These are phyloP conservation scores for Aricia artaxerxes DNA, from an alignment of 2,888 invertebrate species.

Conservation along the genomic window DNA sequence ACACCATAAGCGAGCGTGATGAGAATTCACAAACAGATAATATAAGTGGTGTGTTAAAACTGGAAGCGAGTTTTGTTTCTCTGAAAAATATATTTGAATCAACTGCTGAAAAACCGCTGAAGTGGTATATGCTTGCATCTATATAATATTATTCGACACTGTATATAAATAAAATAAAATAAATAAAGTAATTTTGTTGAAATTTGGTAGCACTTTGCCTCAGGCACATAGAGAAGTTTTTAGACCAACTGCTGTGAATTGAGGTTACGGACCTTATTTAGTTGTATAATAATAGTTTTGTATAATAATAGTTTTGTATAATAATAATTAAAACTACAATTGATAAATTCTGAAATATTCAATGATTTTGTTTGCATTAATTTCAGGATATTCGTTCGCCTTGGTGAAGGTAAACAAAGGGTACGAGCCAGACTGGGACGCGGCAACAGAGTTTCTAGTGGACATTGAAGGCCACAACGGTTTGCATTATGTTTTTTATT, in stretches of 20 bases:
- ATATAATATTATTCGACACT: too few relatives aligned
- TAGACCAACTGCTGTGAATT: too few relatives aligned
- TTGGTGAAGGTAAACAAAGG: slow-evolving; percentile 52
- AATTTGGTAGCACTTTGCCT: too few relatives aligned
- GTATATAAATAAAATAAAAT: too few relatives aligned
- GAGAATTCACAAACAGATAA: background rate
- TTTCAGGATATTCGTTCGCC: slow-evolving; percentile 64
- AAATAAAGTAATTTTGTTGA: too few relatives aligned
- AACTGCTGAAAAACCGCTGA: background rate
- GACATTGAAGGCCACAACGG: slow-evolving; percentile 51
- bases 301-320: background rate
- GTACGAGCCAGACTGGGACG: slow-evolving; percentile 62
- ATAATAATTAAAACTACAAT: background rate
- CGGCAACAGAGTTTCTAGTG: slow-evolving; percentile 48
- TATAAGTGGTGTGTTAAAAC: background rate
- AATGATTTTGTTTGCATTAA: slow-evolving; percentile 10
- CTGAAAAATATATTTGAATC: background rate
- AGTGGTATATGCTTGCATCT: background rate
- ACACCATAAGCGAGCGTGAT: background rate
- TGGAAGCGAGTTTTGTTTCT: background rate
- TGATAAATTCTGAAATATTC: background rate
- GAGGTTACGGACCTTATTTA: too few relatives aligned
- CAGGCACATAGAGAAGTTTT: too few relatives aligned
- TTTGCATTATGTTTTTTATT: slow-evolving; percentile 41
- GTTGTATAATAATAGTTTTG: background rate